Percentiles rank a stretch among this genome's conserved stretches.
phyloP scores from a whole-genome alignment of 2,113 vertebrate genomes.

The Lontra canadensis region DNA sequence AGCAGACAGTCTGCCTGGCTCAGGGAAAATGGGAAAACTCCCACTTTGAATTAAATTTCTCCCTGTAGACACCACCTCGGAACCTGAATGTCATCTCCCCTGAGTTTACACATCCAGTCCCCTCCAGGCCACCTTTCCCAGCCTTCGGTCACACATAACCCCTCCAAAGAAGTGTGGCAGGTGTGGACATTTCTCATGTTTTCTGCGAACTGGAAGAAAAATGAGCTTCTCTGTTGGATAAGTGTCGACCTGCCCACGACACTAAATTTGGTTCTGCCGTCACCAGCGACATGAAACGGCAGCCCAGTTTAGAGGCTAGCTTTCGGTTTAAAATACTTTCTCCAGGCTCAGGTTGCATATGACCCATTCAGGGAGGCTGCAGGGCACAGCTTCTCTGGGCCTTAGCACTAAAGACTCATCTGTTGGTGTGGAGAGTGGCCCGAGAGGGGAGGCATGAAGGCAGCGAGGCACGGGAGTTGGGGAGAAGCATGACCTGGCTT shows the following conservation, averaged over 20 bases:
- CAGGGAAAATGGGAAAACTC: background rate
- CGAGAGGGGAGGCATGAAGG: background rate
- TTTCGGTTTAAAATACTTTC: conserved; percentile 64
- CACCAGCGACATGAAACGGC: conserved; percentile 6
- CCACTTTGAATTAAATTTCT: background rate
- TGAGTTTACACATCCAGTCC: background rate
- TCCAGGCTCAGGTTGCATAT: conserved; percentile 60
- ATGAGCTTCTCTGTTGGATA: background rate
- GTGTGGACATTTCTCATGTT: background rate
- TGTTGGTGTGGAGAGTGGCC: background rate
- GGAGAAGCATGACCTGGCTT: background rate
- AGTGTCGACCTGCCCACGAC: background rate
- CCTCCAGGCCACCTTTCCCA: background rate
- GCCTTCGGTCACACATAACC: background rate
- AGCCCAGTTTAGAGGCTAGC: conserved; percentile 55
- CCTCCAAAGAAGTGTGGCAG: background rate
- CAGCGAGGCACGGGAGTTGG: background rate
- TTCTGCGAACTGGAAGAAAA: background rate
- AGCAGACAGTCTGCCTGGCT: background rate
- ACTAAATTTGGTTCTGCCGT: conserved; percentile 73
- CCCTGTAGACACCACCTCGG: background rate
- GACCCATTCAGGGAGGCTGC: background rate
- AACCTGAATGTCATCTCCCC: background rate
- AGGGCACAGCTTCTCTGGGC: background rate
- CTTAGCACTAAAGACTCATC: background rate